Evolutionary conservation across 2,888 invertebrate species (phyloP).

Genomic region (Cloeon dipterum): DNA sequence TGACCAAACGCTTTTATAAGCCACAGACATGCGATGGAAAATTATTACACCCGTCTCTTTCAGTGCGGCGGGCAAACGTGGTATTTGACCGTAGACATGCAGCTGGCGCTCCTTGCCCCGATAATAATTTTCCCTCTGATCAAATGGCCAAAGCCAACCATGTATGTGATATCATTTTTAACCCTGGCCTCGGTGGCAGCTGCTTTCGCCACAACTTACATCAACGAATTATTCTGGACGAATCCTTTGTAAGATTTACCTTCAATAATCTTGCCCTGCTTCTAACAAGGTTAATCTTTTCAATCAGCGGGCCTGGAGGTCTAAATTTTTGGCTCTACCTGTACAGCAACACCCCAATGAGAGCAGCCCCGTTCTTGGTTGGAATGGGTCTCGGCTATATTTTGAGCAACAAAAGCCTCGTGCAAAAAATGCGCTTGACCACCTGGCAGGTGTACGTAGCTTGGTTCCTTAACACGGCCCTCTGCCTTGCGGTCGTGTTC

Average conservation of each 20-base stretch:
- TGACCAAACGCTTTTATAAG: no score
- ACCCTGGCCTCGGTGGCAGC: background rate
- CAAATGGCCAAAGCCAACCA: background rate
- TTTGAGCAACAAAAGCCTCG: background rate
- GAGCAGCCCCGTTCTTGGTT: background rate
- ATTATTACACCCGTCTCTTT: no score
- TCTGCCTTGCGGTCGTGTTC: background rate
- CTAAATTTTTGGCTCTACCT: background rate
- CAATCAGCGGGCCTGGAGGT: no score
- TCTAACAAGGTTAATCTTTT: no score
- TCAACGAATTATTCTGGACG: background rate
- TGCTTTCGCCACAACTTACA: background rate
- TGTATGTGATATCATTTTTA: background rate
- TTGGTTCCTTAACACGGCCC: background rate
- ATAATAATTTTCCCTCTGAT: background rate
- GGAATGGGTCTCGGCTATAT: background rate
- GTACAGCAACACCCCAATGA: slow-evolving; percentile 1
- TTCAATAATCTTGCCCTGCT: no score
- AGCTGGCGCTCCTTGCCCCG: background rate
- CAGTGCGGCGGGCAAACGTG: background rate
- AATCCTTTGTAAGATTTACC: no score
- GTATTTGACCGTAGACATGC: background rate
- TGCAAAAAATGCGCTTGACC: background rate
- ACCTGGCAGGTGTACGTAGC: background rate
- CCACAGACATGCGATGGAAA: no score